phyloP scores from a whole-genome alignment of 2,888 invertebrate species.

The Epistrophe grossulariae region DNA sequence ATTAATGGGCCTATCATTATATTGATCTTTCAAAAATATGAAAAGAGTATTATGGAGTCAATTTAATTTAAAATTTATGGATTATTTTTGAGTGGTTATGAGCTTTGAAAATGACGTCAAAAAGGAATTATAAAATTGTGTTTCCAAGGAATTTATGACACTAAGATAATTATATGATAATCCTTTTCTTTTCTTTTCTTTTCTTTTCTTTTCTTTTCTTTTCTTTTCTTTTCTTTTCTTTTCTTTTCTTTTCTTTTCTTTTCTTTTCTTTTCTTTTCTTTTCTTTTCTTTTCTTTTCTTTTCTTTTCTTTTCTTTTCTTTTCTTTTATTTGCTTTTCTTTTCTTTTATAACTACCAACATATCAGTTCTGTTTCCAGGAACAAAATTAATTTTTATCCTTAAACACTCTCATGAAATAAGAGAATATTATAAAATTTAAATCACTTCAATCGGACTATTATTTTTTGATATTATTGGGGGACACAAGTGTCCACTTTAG shows the following conservation, averaged over 20 bases:
- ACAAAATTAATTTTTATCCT: too few relatives aligned
- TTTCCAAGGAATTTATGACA: not conserved
- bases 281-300: too few relatives aligned
- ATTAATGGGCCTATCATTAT: slow-evolving; percentile 1
- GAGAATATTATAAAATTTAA: too few relatives aligned
- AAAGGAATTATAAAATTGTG: not conserved
- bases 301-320: not conserved
- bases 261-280: too few relatives aligned
- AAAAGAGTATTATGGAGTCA: not conserved
- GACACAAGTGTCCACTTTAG: too few relatives aligned
- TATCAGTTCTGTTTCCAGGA: too few relatives aligned
- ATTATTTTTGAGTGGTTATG: not conserved
- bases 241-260: too few relatives aligned
- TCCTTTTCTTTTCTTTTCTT: not conserved
- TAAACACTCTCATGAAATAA: too few relatives aligned
- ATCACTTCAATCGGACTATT: too few relatives aligned
- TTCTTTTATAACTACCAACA: too few relatives aligned
- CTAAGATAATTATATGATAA: not conserved
- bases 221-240: not conserved
- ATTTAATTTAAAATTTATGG: not conserved
- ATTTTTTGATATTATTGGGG: too few relatives aligned
- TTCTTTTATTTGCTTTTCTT: not conserved
- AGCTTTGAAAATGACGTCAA: not conserved
- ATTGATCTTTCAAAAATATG: not conserved
- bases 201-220: not conserved